Evolutionary conservation across 1,140 invertebrate species (phyloP).

Genomic region (Anagrus nilaparvatae): DNA sequence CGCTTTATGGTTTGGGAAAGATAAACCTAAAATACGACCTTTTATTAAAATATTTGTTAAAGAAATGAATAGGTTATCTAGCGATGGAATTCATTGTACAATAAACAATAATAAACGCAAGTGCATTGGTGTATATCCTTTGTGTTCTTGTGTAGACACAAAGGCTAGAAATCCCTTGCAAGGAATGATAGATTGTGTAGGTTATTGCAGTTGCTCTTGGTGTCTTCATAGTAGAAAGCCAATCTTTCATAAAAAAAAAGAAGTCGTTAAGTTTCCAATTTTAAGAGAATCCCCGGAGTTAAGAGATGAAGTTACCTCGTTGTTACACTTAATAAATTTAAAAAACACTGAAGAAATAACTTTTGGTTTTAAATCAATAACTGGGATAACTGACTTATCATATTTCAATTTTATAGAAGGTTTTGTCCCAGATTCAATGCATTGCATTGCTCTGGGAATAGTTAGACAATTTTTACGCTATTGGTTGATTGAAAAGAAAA

Average conservation of each 20-base stretch:
- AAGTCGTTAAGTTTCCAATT: no score
- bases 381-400: no score
- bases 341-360: no score
- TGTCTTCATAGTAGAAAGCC: no score
- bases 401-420: constrained; percentile 14
- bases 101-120: neutral
- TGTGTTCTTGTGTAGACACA: constrained; percentile 8
- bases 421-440: constrained; percentile 15
- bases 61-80: constrained; percentile 1
- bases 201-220: constrained; percentile 10
- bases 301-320: no score
- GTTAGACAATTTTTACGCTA: constrained; percentile 12
- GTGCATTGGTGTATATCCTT: constrained; percentile 4
- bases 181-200: constrained; percentile 11
- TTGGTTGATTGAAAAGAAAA: constrained; percentile 6
- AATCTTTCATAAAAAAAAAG: no score
- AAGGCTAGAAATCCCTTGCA: constrained; percentile 2
- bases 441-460: constrained; percentile 12
- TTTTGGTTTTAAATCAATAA: no score
- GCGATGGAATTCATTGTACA: neutral
- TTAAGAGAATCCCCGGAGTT: no score
- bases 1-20: constrained; percentile 8
- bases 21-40: constrained; percentile 4
- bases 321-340: no score
- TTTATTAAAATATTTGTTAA: constrained; percentile 5